Conservation (phyloP, 2,888 invertebrate genomes). For the Spialia ferax region DNA sequence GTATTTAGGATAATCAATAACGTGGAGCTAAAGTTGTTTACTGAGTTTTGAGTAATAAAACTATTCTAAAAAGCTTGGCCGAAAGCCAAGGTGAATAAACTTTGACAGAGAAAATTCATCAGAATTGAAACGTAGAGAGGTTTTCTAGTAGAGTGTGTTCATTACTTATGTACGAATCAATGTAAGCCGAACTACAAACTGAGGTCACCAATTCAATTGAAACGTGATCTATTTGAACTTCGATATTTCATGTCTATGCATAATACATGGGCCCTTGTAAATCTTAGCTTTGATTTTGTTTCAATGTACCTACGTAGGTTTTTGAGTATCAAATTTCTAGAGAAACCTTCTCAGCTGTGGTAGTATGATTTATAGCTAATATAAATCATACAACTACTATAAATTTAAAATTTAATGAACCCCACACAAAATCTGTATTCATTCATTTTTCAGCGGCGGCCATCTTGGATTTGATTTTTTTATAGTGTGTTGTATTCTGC, state of each 20-base stretch:
- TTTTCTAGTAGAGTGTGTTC: conserved; percentile 14
- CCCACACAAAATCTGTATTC: too few relatives aligned
- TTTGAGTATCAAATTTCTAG: too few relatives aligned
- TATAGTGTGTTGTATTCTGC: too few relatives aligned
- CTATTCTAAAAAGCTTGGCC: conserved; percentile 28
- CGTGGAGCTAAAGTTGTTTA: not conserved
- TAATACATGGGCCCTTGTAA: not conserved
- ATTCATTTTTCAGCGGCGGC: too few relatives aligned
- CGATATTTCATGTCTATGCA: not conserved
- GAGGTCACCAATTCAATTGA: conserved; percentile 7
- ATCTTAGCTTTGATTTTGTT: not conserved
- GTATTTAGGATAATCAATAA: too few relatives aligned
- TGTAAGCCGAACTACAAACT: not conserved
- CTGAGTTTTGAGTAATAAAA: conserved; percentile 16
- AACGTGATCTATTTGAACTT: conserved; percentile 11
- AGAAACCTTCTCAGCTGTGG: too few relatives aligned
- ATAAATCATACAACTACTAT: too few relatives aligned
- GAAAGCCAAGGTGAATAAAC: conserved; percentile 37
- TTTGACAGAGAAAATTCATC: conserved; percentile 39
- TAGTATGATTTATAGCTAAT: too few relatives aligned
- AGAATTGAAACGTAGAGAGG: conserved; percentile 22
- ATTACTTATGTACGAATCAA: conserved; percentile 19
- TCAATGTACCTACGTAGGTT: not conserved
- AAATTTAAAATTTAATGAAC: too few relatives aligned
- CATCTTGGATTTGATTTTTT: too few relatives aligned